phyloP scores from a whole-genome alignment of 2,797 vertebrate genomes.

The Phalanger gymnotis region DNA sequence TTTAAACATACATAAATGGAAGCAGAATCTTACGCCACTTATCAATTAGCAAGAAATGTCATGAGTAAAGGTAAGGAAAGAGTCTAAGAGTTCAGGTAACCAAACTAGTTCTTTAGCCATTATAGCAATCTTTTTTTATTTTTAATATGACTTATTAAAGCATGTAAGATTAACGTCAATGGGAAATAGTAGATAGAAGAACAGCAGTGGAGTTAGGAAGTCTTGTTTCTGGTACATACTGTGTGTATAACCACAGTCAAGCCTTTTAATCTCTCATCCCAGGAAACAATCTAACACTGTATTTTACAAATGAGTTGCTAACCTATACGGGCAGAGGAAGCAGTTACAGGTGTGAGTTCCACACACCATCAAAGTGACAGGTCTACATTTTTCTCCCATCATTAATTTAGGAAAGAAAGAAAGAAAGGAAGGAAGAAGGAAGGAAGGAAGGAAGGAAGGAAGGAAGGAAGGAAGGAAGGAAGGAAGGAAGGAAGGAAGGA shows the following conservation, averaged over 20 bases:
- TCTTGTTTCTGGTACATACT: not conserved
- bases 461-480: too few relatives aligned
- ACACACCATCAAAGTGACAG: not conserved
- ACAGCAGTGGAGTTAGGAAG: not conserved
- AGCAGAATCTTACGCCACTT: not conserved
- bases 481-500: too few relatives aligned
- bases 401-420: not conserved
- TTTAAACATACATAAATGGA: conserved; percentile 30
- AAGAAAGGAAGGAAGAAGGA: not conserved
- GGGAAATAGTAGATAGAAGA: not conserved
- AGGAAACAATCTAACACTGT: not conserved
- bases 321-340: not conserved
- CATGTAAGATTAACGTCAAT: not conserved
- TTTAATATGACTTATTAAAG: not conserved
- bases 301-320: not conserved
- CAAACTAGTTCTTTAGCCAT: conserved; percentile 14
- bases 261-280: not conserved
- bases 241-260: not conserved
- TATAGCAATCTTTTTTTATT: not conserved
- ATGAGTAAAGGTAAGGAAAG: conserved; percentile 24
- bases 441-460: too few relatives aligned
- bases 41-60: not conserved
- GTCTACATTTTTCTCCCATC: not conserved
- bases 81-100: conserved; percentile 3
- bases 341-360: not conserved